Percentiles rank a stretch among this genome's conserved stretches.
phyloP scores from a whole-genome alignment of 2,797 vertebrate genomes.

The Antrozous pallidus region DNA sequence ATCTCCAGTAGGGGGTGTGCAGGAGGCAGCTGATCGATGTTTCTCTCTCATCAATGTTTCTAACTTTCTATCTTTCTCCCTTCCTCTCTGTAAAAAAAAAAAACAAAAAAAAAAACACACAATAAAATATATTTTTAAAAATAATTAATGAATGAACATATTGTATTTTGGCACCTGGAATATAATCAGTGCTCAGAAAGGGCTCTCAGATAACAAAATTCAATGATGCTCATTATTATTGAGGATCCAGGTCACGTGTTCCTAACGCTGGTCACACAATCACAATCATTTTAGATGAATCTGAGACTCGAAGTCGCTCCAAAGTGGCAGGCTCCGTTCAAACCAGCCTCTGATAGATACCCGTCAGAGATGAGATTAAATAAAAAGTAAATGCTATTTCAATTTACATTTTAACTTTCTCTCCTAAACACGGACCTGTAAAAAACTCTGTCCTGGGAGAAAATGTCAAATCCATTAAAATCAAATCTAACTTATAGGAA shows the following conservation, averaged over 20 bases:
- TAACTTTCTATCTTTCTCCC: too few relatives aligned
- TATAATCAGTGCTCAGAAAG: not conserved
- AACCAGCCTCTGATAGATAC: not conserved
- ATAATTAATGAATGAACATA: not conserved
- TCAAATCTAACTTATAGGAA: conserved; percentile 39
- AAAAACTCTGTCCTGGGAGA: not conserved
- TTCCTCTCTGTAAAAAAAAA: too few relatives aligned
- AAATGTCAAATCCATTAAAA: conserved; percentile 47
- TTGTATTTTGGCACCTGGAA: not conserved
- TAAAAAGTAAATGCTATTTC: not conserved
- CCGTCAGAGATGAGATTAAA: not conserved
- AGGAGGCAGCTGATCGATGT: too few relatives aligned
- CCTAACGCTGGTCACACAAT: not conserved
- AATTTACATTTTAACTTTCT: conserved; percentile 36
- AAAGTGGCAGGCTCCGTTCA: not conserved
- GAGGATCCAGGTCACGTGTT: not conserved
- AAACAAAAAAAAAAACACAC: too few relatives aligned
- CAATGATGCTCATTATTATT: not conserved
- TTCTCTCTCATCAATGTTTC: too few relatives aligned
- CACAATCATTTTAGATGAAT: conserved; percentile 21
- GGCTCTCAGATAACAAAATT: not conserved
- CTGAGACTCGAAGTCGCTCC: not conserved
- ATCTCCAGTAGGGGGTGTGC: too few relatives aligned
- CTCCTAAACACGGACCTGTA: not conserved
- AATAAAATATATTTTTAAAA: too few relatives aligned